A percentile compares a stretch with the other conserved stretches of the same genome.
phyloP scores from a whole-genome alignment of 2,113 vertebrate genomes.

The Siniperca knerii region DNA sequence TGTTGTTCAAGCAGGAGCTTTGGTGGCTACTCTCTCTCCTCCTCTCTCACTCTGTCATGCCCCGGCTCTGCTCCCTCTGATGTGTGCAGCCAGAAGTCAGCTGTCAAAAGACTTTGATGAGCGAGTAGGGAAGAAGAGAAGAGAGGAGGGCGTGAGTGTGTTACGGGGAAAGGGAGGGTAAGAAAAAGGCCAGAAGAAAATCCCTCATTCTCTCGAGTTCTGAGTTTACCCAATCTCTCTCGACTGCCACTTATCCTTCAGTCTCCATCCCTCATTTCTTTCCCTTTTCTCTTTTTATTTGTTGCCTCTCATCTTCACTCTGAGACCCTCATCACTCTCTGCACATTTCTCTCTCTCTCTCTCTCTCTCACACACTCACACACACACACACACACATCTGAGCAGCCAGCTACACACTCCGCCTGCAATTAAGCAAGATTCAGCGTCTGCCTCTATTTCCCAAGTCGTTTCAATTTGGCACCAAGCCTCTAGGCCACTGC shows the following conservation, averaged over 20 bases:
- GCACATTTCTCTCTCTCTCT: slow-evolving; percentile 16
- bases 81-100: slow-evolving; percentile 81
- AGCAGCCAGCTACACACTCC: slow-evolving; percentile 54
- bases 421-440: slow-evolving; percentile 74
- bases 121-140: slow-evolving; percentile 31
- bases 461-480: slow-evolving; percentile 76
- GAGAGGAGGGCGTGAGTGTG: slow-evolving; percentile 17
- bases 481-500: slow-evolving; percentile 72
- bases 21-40: slow-evolving; percentile 51
- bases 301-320: slow-evolving; percentile 52
- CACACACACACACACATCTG: slow-evolving; percentile 11
- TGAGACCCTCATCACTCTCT: slow-evolving; percentile 47
- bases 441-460: slow-evolving; percentile 70
- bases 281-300: slow-evolving; percentile 43
- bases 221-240: slow-evolving; percentile 57
- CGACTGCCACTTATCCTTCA: slow-evolving; percentile 64
- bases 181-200: slow-evolving; percentile 67
- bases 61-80: slow-evolving; percentile 68
- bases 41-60: slow-evolving; percentile 25
- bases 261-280: slow-evolving; percentile 43
- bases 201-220: slow-evolving; percentile 66
- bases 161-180: slow-evolving; percentile 25
- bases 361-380: background rate
- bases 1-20: slow-evolving; percentile 64
- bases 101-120: slow-evolving; percentile 83